Conservation (phyloP, 1,140 invertebrate species). For the Lucilia cuprina region DNA sequence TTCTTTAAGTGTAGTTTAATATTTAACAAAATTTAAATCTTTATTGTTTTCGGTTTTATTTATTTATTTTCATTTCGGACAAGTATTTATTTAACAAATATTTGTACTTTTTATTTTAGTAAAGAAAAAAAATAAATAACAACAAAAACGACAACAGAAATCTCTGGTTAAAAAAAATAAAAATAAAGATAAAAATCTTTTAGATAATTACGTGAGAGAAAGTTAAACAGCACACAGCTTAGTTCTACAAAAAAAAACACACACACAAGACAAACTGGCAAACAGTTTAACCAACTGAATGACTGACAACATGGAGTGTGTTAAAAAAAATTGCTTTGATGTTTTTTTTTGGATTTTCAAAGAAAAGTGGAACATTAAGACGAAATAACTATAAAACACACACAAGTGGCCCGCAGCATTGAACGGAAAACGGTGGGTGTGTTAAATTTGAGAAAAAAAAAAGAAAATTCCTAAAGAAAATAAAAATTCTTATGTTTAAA, state of each 20-base stretch:
- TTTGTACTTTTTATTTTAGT: background rate
- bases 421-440: background rate
- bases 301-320: background rate
- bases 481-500: background rate
- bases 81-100: background rate
- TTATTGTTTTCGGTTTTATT: background rate
- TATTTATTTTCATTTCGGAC: too few relatives aligned
- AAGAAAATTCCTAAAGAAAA: background rate
- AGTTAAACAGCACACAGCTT: background rate
- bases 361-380: background rate
- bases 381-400: background rate
- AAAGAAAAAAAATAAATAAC: background rate
- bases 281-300: background rate
- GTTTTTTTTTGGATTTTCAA: background rate
- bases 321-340: too few relatives aligned
- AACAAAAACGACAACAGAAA: background rate
- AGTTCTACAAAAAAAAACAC: background rate
- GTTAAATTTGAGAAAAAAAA: background rate
- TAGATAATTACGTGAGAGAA: slow-evolving; percentile 2
- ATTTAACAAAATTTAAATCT: background rate
- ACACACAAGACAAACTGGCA: background rate
- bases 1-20: too few relatives aligned
- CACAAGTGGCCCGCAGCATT: background rate
- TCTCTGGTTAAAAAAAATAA: background rate
- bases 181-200: background rate